phyloP scores from a whole-genome alignment of 2,888 invertebrate genomes.

The Cheilosia vernalis region DNA sequence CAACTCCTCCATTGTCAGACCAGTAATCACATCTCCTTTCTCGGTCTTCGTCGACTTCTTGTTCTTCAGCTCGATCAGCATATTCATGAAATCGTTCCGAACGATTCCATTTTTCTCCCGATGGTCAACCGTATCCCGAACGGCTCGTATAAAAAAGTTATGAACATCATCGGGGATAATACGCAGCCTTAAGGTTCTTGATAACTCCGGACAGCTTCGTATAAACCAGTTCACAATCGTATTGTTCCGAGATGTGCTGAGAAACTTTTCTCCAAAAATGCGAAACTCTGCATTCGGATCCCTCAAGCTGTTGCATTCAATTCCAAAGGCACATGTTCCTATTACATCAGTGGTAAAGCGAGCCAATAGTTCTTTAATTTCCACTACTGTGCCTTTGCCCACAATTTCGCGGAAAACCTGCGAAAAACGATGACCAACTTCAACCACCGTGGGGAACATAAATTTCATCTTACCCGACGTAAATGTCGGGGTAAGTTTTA shows the following conservation, averaged over 20 bases:
- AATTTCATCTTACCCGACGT: conserved; percentile 78
- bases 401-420: conserved; percentile 77
- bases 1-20: too few relatives aligned
- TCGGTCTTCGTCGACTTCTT: too few relatives aligned
- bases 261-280: conserved; percentile 77
- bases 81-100: conserved; percentile 84
- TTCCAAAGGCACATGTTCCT: conserved; percentile 84
- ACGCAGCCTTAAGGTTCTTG: conserved; percentile 77
- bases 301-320: conserved; percentile 83
- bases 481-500: conserved; percentile 78
- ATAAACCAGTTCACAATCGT: conserved; percentile 60
- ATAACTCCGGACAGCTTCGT: conserved; percentile 77
- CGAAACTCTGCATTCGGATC: conserved; percentile 82
- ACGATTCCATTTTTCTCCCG: too few relatives aligned
- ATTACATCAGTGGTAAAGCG: conserved; percentile 85
- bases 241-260: conserved; percentile 25
- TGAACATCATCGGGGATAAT: too few relatives aligned
- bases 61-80: conserved; percentile 72
- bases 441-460: conserved; percentile 77
- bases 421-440: conserved; percentile 79
- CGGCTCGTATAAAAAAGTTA: too few relatives aligned
- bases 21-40: too few relatives aligned
- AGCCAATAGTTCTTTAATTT: conserved; percentile 83
- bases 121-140: too few relatives aligned
- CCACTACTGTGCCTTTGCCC: conserved; percentile 74